A percentile compares a stretch with the other conserved stretches of the same genome.
phyloP scores from a whole-genome alignment of 2,113 vertebrate species.

The Cyprinus carpio region DNA sequence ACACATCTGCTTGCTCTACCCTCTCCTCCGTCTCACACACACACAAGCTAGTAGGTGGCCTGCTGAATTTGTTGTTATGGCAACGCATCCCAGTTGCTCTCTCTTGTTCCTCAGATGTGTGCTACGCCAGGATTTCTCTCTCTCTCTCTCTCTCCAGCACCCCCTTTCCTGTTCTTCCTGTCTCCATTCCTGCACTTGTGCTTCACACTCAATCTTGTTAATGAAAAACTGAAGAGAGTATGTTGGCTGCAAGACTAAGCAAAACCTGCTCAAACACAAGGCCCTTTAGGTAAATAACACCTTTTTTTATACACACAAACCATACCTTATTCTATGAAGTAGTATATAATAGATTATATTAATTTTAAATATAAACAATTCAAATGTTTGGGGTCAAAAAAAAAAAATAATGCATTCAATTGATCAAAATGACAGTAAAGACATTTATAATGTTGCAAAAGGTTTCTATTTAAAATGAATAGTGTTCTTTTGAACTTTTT shows the following conservation, averaged over 20 bases:
- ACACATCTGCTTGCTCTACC: conserved; percentile 29
- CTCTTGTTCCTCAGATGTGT: conserved; percentile 63
- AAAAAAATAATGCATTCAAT: background rate
- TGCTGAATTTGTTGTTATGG: conserved; percentile 80
- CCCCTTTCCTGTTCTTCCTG: conserved; percentile 13
- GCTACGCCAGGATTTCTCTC: conserved; percentile 65
- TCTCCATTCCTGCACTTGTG: conserved; percentile 38
- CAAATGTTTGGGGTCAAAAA: background rate
- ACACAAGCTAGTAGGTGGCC: conserved; percentile 71
- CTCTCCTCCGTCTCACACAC: conserved; percentile 65
- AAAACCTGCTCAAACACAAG: conserved; percentile 25
- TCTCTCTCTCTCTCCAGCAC: conserved; percentile 21
- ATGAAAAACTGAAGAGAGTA: conserved; percentile 73
- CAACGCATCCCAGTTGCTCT: conserved; percentile 81
- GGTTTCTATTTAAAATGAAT: no score
- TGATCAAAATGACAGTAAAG: background rate
- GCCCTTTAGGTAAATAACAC: conserved; percentile 14
- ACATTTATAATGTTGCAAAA: no score
- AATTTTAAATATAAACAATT: background rate
- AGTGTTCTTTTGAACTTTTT: no score
- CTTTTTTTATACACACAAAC: background rate
- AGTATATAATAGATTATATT: background rate
- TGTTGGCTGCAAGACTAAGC: conserved; percentile 31
- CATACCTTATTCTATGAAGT: background rate
- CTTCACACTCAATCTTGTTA: conserved; percentile 70